A percentile compares a stretch with the other conserved stretches of the same genome.
Evolutionary conservation across 2,113 vertebrate genomes (phyloP).

Genomic region (Etheostoma cragini): DNA sequence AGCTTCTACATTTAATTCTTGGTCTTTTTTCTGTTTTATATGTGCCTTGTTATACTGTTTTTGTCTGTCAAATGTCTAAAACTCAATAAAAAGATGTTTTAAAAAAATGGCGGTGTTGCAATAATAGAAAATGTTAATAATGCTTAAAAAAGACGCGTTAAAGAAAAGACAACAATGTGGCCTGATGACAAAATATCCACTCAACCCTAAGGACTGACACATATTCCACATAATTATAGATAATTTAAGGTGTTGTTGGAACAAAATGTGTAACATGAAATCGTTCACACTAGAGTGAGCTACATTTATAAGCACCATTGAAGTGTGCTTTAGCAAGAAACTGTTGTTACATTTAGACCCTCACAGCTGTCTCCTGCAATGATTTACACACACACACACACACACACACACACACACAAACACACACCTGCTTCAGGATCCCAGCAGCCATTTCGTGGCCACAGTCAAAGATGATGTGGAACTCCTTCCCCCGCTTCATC

Average conservation of each 20-base stretch:
- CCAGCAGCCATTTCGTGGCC: constrained; percentile 98
- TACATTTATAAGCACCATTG: neutral
- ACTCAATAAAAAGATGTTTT: no score
- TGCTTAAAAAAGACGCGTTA: neutral
- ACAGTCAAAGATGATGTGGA: constrained; percentile 98
- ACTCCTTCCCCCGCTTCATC: constrained; percentile 99
- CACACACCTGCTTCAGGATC: constrained; percentile 94
- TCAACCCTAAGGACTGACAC: neutral
- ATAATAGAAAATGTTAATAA: neutral
- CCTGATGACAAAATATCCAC: neutral
- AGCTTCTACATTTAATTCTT: no score
- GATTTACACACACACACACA: constrained; percentile 3
- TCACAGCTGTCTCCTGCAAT: neutral
- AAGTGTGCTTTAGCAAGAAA: neutral
- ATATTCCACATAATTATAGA: neutral
- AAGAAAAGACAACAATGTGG: neutral
- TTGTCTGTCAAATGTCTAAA: no score
- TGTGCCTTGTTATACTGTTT: no score
- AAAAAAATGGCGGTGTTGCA: no score
- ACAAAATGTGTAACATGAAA: neutral
- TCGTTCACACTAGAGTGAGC: neutral
- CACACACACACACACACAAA: constrained; percentile 27
- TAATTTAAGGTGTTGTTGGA: neutral
- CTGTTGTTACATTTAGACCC: neutral
- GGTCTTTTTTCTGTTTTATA: no score